phyloP scores from a whole-genome alignment of 1,140 invertebrate species.

The Ptiloglossa arizonensis region DNA sequence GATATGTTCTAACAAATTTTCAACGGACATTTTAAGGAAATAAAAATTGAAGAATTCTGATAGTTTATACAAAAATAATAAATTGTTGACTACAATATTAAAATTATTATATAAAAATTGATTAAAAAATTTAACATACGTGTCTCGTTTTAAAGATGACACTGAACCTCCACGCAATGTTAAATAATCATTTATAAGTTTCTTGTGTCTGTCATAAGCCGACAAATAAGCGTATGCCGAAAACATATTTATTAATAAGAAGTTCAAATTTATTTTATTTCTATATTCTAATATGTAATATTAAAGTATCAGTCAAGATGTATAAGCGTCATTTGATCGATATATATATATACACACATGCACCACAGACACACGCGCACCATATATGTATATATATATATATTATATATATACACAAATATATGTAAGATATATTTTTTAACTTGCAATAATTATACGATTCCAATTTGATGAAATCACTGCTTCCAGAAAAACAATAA shows the following conservation, averaged over 20 bases:
- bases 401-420: neutral
- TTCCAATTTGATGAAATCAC: neutral
- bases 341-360: neutral
- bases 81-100: neutral
- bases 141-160: conserved; percentile 73
- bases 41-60: neutral
- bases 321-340: neutral
- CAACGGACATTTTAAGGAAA: neutral
- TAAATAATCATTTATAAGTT: conserved; percentile 77
- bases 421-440: neutral
- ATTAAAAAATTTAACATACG: conserved; percentile 73
- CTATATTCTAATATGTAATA: neutral
- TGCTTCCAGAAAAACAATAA: neutral
- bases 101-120: neutral
- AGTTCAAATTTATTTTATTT: neutral
- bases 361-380: too few relatives aligned
- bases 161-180: conserved; percentile 66
- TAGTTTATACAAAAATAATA: neutral
- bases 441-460: neutral
- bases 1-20: neutral
- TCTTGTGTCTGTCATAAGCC: conserved; percentile 77
- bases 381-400: neutral
- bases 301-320: neutral
- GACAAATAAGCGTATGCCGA: conserved; percentile 75
- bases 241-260: conserved; percentile 67